A percentile compares a stretch with the other conserved stretches of the same genome.
Evolutionary conservation across 2,113 vertebrate species (phyloP).

Genomic region (Uria aalge): DNA sequence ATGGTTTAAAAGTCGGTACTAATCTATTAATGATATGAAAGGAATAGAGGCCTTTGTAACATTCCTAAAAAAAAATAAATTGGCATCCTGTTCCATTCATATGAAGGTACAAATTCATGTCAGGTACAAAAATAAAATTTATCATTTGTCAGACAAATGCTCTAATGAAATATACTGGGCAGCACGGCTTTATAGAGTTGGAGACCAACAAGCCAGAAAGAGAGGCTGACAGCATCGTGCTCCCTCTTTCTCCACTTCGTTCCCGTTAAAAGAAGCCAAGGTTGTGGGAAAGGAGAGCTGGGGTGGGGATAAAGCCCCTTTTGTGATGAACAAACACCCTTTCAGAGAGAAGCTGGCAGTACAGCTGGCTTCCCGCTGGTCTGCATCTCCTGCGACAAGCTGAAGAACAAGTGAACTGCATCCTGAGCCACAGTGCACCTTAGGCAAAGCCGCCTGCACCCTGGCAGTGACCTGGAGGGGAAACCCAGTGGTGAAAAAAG

Average conservation of each 20-base stretch:
- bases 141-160: not conserved
- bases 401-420: rapidly evolving
- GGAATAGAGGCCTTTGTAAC: not conserved
- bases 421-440: not conserved
- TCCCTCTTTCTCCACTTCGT: not conserved
- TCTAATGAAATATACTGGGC: not conserved
- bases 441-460: not conserved
- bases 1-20: not conserved
- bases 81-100: not conserved
- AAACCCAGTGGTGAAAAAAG: not conserved
- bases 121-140: not conserved
- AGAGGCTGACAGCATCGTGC: not conserved
- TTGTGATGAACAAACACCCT: not conserved
- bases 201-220: not conserved
- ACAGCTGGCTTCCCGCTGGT: not conserved
- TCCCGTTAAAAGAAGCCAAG: not conserved
- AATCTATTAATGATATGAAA: not conserved
- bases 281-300: not conserved
- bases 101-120: not conserved
- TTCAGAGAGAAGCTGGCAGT: not conserved
- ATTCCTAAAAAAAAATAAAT: not conserved
- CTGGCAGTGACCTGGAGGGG: not conserved
- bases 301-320: not conserved
- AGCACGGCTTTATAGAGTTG: not conserved
- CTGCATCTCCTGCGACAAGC: not conserved